Evolutionary conservation across 1,140 invertebrate genomes (phyloP), one percentile per base, ranked within the genome.

Genomic region (Paraescarpia echinospica): DNA sequence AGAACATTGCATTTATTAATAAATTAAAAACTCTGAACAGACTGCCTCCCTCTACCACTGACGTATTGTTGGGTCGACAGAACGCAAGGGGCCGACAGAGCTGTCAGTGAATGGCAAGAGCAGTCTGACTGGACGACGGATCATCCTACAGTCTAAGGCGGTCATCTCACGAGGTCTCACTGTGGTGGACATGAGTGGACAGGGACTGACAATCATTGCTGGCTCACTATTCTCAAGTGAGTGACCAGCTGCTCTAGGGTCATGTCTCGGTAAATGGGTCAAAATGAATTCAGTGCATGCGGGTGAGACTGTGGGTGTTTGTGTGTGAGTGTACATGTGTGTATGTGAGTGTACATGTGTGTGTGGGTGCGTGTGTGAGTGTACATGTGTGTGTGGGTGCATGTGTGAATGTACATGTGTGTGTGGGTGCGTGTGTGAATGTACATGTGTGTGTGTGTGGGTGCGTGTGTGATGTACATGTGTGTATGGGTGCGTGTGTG

Each of bases 151-250:
- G 59, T 77, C 59, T 77, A 77, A 77, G 59, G 22, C 59, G 18
- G 59, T 77, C 22, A 77, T 77, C 59, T 77, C 59, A 6, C 59
- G 59, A 14, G 59, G 59, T 77, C 59, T 77, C 59, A 31, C 27
- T 34, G 33, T 91, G 1, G 91, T 95, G 59, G 94, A 95, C 88
- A 93, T 94, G 92, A 94, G 94, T 5, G 94, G 94, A 9, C 94
- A 95, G 92, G 95, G 95, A 33, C 94, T 95, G 93, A 95, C 95
- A 0, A 91, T 92, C 33, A 92, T 95, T 0, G 94, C 94, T 34
- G 77, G 93, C 59, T 93, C 93, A 35, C 89, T 95, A 12, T 93
- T 95, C 34, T 93, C 93, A 92, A 93, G 95, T 95, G 93, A 92
- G 92, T 94, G 41, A 41, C 41, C 41, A 41, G 41, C 4, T 41